Base-by-base conservation (phyloP, 2,888 invertebrate species). In the Achlya flavicornis region DNA sequence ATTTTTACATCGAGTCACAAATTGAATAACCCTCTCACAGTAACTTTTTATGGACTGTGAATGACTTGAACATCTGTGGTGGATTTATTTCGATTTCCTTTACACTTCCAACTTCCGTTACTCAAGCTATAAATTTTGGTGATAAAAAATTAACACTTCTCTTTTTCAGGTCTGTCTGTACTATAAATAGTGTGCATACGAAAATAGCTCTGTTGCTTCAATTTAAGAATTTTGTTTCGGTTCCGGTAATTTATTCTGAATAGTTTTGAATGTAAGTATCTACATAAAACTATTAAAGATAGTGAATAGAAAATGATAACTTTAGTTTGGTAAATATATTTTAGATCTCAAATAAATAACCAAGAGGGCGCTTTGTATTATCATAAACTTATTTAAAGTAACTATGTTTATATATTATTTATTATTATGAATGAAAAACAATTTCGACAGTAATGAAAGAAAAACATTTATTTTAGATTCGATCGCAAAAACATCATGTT, bases 71-170 rank as follows among this genome's bases (percentile, higher is more conserved):
- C 91, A 91, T 92, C 91, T 91, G 92, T 81, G 89, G 91, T 88
- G 83, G 88, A 90, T 90, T 88, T 89, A 88, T 88, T 90, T 88
- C 87, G 82, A 90, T 92, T 90, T 90, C 91, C 89, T 89, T 86
- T 85, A 87, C 90, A 87, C 84, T 86, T 85, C 80, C 74, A 79
- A 87, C 91, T 90, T 92, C 91, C 92, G 90, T 85, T 87, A 84
- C 84, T 80, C 76, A 69, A 77, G 80, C 80, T 75, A 84, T 89
- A 87, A 90, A 90, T 86, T 83, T 79, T 63, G 85, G 84, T 84
- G 80, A 86, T 91, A 88, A 90, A 90, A 91, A 89, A 88, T 83
- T 87, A 82, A 76, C 84, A 71, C 77, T 81, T 83, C 81, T 85
- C 84, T 84, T 83, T 82, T 71, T 53, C 53, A 53, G 19, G 10